Evolutionary conservation across 2,113 vertebrate species (phyloP).

Genomic region (Zapornia atra): DNA sequence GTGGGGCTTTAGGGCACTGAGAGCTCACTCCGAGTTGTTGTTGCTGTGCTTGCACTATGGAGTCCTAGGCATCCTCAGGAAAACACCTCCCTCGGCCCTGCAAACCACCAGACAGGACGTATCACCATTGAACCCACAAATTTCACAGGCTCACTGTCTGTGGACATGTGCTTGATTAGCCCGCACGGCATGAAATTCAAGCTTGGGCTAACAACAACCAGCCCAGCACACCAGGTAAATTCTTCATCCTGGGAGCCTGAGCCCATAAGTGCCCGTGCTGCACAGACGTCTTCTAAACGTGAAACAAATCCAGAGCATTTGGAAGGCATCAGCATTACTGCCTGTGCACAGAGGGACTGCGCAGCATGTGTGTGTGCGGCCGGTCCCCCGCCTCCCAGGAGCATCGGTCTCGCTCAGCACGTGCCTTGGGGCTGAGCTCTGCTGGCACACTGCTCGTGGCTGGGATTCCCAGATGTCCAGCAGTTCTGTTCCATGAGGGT

Average conservation of each 20-base stretch:
- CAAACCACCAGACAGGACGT: neutral
- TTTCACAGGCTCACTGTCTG: accelerated
- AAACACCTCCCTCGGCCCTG: neutral
- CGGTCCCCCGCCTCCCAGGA: neutral
- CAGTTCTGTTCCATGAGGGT: neutral
- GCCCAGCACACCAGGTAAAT: neutral
- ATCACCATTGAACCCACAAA: neutral
- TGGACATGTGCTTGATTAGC: neutral
- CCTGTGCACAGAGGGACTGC: accelerated
- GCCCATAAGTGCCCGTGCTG: neutral
- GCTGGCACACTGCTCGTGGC: accelerated
- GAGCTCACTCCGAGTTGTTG: neutral
- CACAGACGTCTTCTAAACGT: neutral
- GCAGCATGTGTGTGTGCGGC: accelerated
- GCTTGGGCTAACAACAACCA: neutral
- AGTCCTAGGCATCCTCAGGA: neutral
- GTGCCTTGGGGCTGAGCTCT: neutral
- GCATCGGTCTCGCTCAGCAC: neutral
- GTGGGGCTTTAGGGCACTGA: neutral
- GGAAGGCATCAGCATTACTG: neutral
- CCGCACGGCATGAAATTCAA: neutral
- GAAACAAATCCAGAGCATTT: neutral
- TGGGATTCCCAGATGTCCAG: neutral
- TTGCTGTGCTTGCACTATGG: neutral
- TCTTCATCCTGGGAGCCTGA: neutral